Conservation (phyloP, 2,113 vertebrate genomes). For the Galbula dea region DNA sequence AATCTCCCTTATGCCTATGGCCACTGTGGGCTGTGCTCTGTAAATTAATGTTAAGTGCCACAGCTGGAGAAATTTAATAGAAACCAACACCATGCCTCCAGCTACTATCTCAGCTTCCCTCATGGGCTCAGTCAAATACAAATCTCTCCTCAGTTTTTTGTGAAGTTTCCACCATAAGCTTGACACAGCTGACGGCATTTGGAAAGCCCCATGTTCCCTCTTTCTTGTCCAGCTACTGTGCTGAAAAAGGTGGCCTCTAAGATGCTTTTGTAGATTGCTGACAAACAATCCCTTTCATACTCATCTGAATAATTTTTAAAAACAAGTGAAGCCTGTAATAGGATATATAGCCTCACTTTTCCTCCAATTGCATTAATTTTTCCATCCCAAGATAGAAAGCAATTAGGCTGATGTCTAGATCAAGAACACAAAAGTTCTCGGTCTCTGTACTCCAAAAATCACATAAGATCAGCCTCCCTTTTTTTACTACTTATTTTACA, state of each 20-base stretch:
- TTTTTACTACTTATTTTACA: neutral
- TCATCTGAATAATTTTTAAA: neutral
- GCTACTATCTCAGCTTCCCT: neutral
- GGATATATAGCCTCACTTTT: conserved; percentile 12
- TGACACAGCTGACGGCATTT: conserved; percentile 15
- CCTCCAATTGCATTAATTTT: conserved; percentile 19
- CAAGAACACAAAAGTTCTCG: conserved; percentile 25
- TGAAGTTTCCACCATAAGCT: neutral
- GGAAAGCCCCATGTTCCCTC: conserved; percentile 25
- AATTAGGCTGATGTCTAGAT: conserved; percentile 11
- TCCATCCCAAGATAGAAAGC: neutral
- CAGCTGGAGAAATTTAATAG: neutral
- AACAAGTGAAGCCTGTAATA: conserved; percentile 39
- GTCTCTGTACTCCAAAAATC: neutral
- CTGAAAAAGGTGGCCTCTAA: conserved; percentile 38
- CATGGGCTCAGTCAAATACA: neutral
- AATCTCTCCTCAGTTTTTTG: conserved; percentile 9
- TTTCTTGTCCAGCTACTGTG: conserved; percentile 45
- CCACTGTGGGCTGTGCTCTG: neutral
- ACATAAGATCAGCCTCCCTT: neutral
- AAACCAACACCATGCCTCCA: neutral
- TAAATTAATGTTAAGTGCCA: neutral
- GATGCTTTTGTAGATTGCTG: conserved; percentile 44
- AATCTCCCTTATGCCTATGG: neutral
- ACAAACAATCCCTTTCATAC: conserved; percentile 55